Percentiles rank a stretch among this genome's conserved stretches.
phyloP scores from a whole-genome alignment of 2,888 invertebrate genomes.

The Hyposoter dolosus region DNA sequence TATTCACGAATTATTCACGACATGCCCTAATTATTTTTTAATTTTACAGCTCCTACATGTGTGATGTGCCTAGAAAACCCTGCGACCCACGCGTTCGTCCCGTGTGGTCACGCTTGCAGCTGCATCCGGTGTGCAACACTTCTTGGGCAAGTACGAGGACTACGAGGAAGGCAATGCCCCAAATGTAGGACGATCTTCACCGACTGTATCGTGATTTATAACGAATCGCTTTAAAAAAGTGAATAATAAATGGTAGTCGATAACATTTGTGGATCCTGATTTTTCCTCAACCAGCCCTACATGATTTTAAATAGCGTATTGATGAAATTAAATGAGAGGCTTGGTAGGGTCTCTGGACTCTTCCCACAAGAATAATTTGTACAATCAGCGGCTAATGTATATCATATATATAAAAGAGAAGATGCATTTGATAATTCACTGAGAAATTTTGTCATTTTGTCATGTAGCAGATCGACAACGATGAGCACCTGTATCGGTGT shows the following conservation, averaged over 20 bases:
- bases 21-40: slow-evolving; percentile 46
- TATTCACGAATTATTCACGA: slow-evolving; percentile 9
- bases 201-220: not conserved
- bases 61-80: not conserved
- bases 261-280: not conserved
- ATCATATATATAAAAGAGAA: too few species aligned
- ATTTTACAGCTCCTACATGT: slow-evolving; percentile 6
- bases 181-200: slow-evolving; percentile 3
- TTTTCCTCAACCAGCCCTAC: too few species aligned
- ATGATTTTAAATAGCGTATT: too few species aligned
- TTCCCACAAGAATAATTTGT: too few species aligned
- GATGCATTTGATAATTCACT: too few species aligned
- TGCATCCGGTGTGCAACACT: not conserved
- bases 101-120: slow-evolving; percentile 28
- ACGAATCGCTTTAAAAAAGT: not conserved
- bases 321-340: too few species aligned
- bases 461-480: too few species aligned
- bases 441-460: too few species aligned
- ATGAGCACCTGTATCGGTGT: too few species aligned
- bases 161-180: not conserved
- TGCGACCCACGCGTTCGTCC: slow-evolving; percentile 11
- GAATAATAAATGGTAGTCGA: not conserved
- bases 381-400: too few species aligned
- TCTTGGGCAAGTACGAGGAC: not conserved
- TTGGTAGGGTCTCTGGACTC: too few species aligned